Conservation (phyloP, 2,888 invertebrate genomes). For the Cosmorhoe ocellata region DNA sequence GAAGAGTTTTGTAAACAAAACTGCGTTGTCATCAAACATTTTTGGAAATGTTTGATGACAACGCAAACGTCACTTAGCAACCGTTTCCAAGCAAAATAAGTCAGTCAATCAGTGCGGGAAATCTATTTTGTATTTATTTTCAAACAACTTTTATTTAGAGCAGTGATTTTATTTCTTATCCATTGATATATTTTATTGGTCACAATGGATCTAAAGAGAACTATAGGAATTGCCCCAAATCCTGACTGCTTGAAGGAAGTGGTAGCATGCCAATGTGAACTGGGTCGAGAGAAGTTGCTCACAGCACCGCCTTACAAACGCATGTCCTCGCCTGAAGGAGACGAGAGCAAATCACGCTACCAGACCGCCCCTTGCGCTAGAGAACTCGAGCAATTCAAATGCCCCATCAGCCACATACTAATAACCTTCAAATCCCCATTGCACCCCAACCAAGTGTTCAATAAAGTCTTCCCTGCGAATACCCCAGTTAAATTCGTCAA, state of each 20-base stretch:
- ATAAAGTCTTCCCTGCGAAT: conserved; percentile 71
- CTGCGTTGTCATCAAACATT: no score
- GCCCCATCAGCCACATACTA: conserved; percentile 68
- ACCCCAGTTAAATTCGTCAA: conserved; percentile 71
- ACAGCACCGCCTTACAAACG: conserved; percentile 70
- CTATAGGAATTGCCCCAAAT: conserved; percentile 55
- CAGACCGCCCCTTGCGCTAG: conserved; percentile 66
- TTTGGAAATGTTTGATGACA: neutral
- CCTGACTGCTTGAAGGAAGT: conserved; percentile 52
- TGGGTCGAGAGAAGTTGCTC: conserved; percentile 72
- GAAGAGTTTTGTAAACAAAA: neutral
- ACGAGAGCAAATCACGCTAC: conserved; percentile 54
- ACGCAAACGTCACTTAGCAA: conserved; percentile 45
- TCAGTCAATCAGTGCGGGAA: conserved; percentile 25
- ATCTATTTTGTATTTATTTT: conserved; percentile 27
- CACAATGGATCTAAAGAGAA: conserved; percentile 43
- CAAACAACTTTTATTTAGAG: conserved; percentile 25
- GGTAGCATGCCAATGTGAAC: conserved; percentile 67
- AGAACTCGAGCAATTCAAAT: conserved; percentile 61
- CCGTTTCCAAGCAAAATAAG: conserved; percentile 48
- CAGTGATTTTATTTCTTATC: conserved; percentile 2
- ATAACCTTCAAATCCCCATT: conserved; percentile 70
- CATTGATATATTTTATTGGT: conserved; percentile 6
- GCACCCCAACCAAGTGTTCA: conserved; percentile 64
- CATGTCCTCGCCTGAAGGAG: conserved; percentile 40